Base-by-base conservation (phyloP, 2,797 vertebrate species). In the Malurus leucopterus region DNA sequence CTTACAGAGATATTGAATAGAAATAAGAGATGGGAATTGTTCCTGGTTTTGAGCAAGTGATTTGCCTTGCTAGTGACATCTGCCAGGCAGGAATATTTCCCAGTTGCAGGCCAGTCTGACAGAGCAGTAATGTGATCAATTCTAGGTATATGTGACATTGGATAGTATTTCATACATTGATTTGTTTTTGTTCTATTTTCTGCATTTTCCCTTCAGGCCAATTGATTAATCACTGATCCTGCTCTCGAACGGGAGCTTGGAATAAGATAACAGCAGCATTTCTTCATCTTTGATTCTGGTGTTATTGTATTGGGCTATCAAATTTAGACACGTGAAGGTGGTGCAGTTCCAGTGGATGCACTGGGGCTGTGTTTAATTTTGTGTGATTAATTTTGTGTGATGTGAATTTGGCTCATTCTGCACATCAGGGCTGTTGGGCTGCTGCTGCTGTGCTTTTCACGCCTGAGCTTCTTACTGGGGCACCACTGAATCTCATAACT, bases 151-250 rank as follows among this genome's bases (percentile, higher is more conserved):
- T 74, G 65, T 92, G 92, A 74, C 79, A 85, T 41, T 65, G 46
- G 54, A 41, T 40, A 75, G 87, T 59, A 44, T 94, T 96, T 93
- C 74, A 89, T 81, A 61, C 65, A 86, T 90, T 59, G 85, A 96
- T 95, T 95, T 95, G 88, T 90, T 91, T 90, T 87, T 70, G 30
- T 73, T 87, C 78, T 88, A 27, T 94, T 95, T 54, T 82, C 80
- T 6, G 6, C 70, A 26, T 88, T 95, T 95, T 91, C 76, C 82
- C 84, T 79, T 88, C 72, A 88, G 86, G 63, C 78, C 68, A 71
- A 93, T 96, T 50, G 51, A 88, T 97, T 96, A 95, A 89, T 96
- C 84, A 93, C 61, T 91, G 74, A 84, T 94, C 41, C 82, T 88
- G 78, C 64, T 94, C 83, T 79, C 50, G 47, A 75, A 32, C 30